phyloP scores from a whole-genome alignment of 92 coral and sea anemone genomes.

The Palythoa caribaeorum region DNA sequence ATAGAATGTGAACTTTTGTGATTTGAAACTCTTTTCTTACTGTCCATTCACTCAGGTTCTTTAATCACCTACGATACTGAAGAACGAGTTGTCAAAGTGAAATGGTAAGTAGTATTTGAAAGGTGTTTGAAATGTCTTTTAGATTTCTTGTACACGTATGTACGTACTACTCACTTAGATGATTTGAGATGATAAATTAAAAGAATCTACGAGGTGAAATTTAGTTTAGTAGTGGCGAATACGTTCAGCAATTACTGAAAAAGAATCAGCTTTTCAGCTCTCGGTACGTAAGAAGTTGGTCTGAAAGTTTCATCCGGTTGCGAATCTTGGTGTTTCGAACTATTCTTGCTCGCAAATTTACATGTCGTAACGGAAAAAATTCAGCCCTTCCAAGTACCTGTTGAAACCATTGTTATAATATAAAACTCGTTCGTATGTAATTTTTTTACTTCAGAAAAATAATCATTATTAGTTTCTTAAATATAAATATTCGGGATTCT shows the following conservation, averaged over 20 bases:
- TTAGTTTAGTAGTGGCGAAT: neutral
- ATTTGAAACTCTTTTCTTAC: neutral
- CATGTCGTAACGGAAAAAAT: neutral
- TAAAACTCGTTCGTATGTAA: neutral
- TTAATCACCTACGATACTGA: neutral
- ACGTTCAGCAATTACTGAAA: neutral
- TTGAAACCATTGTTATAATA: neutral
- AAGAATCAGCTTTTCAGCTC: neutral
- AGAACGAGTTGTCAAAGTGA: neutral
- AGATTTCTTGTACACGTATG: neutral
- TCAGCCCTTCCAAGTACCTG: neutral
- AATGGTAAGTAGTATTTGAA: slow-evolving; percentile 26
- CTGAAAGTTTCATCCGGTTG: neutral
- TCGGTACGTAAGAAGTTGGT: neutral
- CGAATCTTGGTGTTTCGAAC: neutral
- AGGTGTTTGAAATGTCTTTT: neutral
- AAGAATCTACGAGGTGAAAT: neutral
- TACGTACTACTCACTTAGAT: neutral
- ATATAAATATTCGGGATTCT: neutral
- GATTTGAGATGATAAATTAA: neutral
- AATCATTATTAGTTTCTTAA: neutral
- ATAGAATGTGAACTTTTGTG: slow-evolving; percentile 23
- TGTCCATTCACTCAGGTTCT: neutral
- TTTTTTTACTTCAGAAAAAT: neutral
- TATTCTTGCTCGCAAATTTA: neutral